Evolutionary conservation across 1,140 invertebrate species (phyloP), one percentile per base, ranked within the genome.

Genomic region (Zaprionus gabonicus): DNA sequence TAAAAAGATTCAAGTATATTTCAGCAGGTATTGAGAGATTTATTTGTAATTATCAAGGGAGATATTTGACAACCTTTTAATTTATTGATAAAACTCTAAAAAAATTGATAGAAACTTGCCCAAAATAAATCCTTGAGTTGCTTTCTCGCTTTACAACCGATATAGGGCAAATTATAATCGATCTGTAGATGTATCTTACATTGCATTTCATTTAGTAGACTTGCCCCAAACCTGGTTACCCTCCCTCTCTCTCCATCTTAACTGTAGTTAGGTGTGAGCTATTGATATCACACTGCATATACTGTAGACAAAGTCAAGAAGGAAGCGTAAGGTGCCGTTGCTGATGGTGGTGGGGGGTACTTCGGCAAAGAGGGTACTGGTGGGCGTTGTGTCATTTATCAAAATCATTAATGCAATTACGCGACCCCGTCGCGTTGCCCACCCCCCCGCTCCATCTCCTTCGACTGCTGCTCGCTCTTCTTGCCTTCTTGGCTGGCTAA

Each of bases 351-450:
- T n/a, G 1, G 46, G 46, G 46, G 20, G 3, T 13, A 25, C 46
- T 23, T 20, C 1, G 10, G 1, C 12, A 20, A 44, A n/a, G 41
- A 7, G 20, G 23, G 46, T 10, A 9, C 9, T 12, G 23, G 67
- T 31, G 67, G 71, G 85, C 81, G 81, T 70, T 74, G 51, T 84
- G 81, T 80, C 86, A 86, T 90, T 90, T 90, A 84, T 91, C 82
- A 91, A 90, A 90, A 90, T 90, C 85, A 86, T 90, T 91, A 90
- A 90, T 91, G 87, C 85, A 90, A 90, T 90, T 90, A 90, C 81
- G 78, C 70, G 70, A 70, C 64, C 59, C 27, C 28, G 55, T 63
- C 9, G 28, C 2, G 28, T 31, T 31, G 28, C 28, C 28, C 7
- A 20, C 2, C 28, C 28, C 28, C 28, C 9, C 9, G 7, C 31